phyloP scores from a whole-genome alignment of 2,888 invertebrate species.

The Rotaria magnacalcarata region DNA sequence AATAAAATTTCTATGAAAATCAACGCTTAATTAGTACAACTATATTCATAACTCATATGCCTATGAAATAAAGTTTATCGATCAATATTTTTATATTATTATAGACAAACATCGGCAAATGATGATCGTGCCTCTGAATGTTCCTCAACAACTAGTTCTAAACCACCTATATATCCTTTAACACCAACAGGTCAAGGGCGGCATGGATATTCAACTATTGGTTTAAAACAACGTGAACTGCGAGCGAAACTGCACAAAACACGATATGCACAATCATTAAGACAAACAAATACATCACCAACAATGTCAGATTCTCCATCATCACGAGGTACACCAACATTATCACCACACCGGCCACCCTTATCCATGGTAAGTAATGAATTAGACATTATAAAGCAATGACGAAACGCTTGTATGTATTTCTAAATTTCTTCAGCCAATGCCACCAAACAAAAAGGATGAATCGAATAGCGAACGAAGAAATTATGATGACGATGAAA shows the following conservation, averaged over 20 bases:
- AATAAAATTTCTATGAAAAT: too few species aligned
- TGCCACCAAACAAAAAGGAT: background rate
- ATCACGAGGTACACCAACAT: background rate
- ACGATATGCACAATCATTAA: slow-evolving; percentile 6
- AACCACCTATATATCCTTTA: slow-evolving; percentile 9
- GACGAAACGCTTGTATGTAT: too few species aligned
- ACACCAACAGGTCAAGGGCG: background rate
- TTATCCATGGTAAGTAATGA: background rate
- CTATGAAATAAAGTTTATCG: too few species aligned
- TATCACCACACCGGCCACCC: background rate
- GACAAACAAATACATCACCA: slow-evolving; percentile 13
- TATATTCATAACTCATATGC: too few species aligned
- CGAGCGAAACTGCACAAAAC: slow-evolving; percentile 19
- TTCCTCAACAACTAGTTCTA: slow-evolving; percentile 1
- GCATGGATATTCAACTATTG: background rate
- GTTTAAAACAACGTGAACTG: slow-evolving; percentile 12
- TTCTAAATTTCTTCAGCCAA: background rate
- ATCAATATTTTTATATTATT: background rate
- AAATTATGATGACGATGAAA: background rate
- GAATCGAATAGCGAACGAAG: background rate
- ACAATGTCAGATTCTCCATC: background rate
- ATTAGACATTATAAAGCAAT: background rate
- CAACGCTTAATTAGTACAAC: too few species aligned
- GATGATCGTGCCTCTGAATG: slow-evolving; percentile 14
- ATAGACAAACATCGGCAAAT: background rate